Base-by-base conservation (phyloP, 2,113 vertebrate species). In the Anguilla rostrata region DNA sequence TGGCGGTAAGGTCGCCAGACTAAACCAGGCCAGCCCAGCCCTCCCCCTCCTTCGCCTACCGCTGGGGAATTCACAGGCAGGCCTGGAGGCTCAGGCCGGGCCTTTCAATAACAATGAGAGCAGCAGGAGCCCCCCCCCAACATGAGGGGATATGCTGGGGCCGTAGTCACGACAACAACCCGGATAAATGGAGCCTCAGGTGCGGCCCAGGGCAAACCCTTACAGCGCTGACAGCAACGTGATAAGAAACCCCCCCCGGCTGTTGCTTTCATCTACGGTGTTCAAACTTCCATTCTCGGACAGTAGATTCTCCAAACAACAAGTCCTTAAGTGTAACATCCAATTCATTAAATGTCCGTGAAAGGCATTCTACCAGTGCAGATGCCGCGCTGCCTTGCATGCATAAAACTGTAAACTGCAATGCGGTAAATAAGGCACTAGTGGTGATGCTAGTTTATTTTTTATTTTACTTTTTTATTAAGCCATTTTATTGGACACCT, bases 291-390 rank as follows among this genome's bases (percentile, higher is more conserved):
- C 41, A 40, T 81, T 53, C 43, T 49, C n/a, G 41, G 81, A 15
- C 81, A 53, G 81, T 53, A 53, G 8, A 82, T 40, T 53, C 41
- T 82, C 18, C 43, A n/a, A 49, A 82, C 81, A 80, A 41, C 78
- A 80, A 22, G 39, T 20, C 78, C 78, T 41, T 80, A 80, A 80
- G 78, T 20, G 15, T 41, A 22, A 80, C 41, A 80, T 80, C 40
- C 78, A 80, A 80, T 80, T 80, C 40, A 40, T 80, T 80, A 75
- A 80, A 78, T 1, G 39, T 26, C 39, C 16, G 78, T 7, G 40
- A 29, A 22, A 80, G 14, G 78, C 78, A 40, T 80, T 34, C 26
- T n/a, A 29, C 26, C 71, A 75, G 5, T 29, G 3, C 71, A 29
- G 26, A 75, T 75, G 71, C 8, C n/a, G 6, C n/a, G 6, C 71